Evolutionary conservation across 2,797 vertebrate genomes (phyloP).

Genomic region (Strix occidentalis): DNA sequence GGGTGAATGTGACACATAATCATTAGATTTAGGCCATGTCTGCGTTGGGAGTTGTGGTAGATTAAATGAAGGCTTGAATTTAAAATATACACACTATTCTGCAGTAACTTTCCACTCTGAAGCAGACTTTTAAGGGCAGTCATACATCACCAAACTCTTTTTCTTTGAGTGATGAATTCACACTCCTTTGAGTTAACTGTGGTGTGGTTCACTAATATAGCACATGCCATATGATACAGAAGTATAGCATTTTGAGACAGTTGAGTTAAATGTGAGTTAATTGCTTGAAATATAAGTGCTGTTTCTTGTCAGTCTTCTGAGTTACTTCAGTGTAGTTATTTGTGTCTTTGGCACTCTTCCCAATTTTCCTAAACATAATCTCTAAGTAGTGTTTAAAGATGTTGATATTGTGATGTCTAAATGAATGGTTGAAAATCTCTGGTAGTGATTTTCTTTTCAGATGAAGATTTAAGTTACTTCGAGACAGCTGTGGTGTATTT

Average conservation of each 20-base stretch:
- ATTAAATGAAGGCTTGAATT: background rate
- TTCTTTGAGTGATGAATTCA: background rate
- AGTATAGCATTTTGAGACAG: background rate
- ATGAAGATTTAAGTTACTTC: background rate
- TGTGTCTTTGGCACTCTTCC: background rate
- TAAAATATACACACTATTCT: background rate
- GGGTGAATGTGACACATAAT: background rate
- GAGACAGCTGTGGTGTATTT: background rate
- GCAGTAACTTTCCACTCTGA: background rate
- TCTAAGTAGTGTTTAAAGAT: background rate
- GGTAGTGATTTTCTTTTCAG: background rate
- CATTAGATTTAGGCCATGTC: background rate
- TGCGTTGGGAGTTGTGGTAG: accelerated
- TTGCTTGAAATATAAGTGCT: background rate
- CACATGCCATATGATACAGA: background rate
- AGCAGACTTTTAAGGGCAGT: background rate
- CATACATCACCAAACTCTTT: background rate
- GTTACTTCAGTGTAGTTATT: background rate
- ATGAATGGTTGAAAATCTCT: background rate
- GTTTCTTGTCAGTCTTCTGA: background rate
- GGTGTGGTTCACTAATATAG: background rate
- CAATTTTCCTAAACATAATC: background rate
- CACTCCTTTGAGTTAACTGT: background rate
- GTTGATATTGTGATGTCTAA: background rate
- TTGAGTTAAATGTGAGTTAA: background rate